Conservation (phyloP, 1,140 invertebrate genomes). For the Pararge aegeria region DNA sequence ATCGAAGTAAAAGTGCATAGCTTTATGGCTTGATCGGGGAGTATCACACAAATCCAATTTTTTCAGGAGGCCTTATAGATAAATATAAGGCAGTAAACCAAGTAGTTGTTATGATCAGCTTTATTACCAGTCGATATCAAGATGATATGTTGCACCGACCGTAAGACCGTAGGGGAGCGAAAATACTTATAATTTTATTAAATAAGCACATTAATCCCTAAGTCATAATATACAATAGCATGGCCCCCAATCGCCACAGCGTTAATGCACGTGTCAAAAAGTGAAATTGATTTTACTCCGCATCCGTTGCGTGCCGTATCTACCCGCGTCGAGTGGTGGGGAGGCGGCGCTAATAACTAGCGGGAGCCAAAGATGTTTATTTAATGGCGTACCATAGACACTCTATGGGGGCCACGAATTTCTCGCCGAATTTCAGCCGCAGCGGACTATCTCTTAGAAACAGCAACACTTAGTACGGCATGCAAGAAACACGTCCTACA, state of each 20-base stretch:
- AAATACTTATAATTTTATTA: constrained; percentile 2
- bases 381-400: constrained; percentile 74
- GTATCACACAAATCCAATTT: no score
- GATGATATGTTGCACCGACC: no score
- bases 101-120: no score
- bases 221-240: constrained; percentile 23
- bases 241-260: constrained; percentile 59
- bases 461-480: no score
- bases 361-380: constrained; percentile 73
- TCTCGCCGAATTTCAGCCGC: neutral
- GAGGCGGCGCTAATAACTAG: constrained; percentile 72
- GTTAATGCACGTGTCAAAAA: constrained; percentile 76
- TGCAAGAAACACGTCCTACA: no score
- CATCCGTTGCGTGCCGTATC: constrained; percentile 76
- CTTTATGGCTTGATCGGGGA: no score
- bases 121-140: no score
- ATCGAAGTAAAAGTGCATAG: no score
- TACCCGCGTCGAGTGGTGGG: constrained; percentile 64
- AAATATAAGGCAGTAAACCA: no score
- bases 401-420: constrained; percentile 31
- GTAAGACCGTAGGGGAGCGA: no score
- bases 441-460: no score
- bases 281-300: constrained; percentile 76
- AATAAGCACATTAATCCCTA: constrained; percentile 22
- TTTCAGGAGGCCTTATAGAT: no score